A percentile compares a stretch with the other conserved stretches of the same genome.
Evolutionary conservation across 2,797 vertebrate species (phyloP).

Genomic region (Gymnothorax javanicus): DNA sequence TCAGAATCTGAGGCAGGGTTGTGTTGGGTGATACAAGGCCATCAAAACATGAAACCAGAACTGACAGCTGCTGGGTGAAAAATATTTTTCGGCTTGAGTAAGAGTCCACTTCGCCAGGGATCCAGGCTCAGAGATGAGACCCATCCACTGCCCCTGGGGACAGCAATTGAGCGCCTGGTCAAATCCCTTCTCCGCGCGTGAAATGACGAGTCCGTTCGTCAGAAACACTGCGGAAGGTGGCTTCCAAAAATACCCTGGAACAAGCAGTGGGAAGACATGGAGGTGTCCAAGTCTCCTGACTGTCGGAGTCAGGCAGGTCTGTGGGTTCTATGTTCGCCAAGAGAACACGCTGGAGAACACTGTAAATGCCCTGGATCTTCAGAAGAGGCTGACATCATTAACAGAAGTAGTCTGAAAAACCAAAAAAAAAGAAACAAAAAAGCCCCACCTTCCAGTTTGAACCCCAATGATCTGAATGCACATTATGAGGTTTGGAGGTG

Average conservation of each 20-base stretch:
- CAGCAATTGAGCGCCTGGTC: background rate
- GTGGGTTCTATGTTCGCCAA: background rate
- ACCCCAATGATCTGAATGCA: no score
- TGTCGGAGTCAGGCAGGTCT: background rate
- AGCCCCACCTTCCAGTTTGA: background rate
- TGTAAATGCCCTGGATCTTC: background rate
- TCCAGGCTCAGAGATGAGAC: background rate
- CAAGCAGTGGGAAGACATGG: no score
- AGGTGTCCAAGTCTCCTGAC: background rate
- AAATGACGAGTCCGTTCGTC: background rate
- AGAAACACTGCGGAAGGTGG: background rate
- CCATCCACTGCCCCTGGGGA: background rate
- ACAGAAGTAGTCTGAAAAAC: background rate
- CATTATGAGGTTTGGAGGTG: no score
- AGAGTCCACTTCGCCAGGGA: background rate
- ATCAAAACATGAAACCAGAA: slow-evolving; percentile 2
- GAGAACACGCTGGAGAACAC: background rate
- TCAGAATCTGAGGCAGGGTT: background rate
- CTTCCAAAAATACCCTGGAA: background rate
- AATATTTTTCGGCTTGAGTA: background rate
- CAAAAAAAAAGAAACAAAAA: background rate
- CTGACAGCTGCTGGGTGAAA: background rate
- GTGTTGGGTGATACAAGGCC: background rate
- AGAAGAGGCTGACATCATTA: background rate
- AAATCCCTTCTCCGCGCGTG: background rate